Percentiles rank a stretch among this genome's conserved stretches.
Evolutionary conservation across 2,113 vertebrate genomes (phyloP).

Genomic region (Percopsis transmontana): DNA sequence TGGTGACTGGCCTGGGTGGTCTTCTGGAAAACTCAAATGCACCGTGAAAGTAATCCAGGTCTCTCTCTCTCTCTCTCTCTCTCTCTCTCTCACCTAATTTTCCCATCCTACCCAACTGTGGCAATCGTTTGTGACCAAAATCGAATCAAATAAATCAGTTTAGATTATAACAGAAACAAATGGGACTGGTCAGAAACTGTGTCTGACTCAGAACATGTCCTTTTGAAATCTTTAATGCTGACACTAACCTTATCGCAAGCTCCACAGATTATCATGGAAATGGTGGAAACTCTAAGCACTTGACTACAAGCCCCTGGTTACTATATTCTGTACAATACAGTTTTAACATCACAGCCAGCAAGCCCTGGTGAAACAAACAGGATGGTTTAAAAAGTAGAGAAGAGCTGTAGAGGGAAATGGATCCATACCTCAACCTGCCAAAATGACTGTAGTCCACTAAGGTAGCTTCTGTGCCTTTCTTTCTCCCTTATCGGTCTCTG

Average conservation of each 20-base stretch:
- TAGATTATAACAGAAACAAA: no score
- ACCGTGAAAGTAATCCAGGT: not conserved
- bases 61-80: not conserved
- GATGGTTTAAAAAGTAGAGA: not conserved
- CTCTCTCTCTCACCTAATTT: not conserved
- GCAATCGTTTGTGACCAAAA: no score
- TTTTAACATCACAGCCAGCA: not conserved
- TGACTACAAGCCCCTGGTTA: not conserved
- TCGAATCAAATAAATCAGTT: no score
- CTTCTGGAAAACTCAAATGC: not conserved
- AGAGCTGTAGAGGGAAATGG: not conserved
- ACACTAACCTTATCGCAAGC: no score
- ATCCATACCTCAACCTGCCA: conserved; percentile 15
- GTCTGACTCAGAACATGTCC: no score
- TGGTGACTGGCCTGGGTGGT: no score
- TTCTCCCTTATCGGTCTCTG: not conserved
- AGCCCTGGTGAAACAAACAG: not conserved
- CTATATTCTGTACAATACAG: not conserved
- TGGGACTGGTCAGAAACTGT: no score
- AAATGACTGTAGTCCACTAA: conserved; percentile 10
- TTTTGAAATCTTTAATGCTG: no score
- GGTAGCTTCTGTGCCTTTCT: conserved; percentile 4
- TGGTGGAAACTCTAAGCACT: no score
- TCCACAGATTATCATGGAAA: no score
- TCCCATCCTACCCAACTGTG: no score